These are phyloP conservation scores for Leptinotarsa undecemlineata DNA, from an alignment of 1,140 invertebrate species.

Conservation along the genomic window DNA sequence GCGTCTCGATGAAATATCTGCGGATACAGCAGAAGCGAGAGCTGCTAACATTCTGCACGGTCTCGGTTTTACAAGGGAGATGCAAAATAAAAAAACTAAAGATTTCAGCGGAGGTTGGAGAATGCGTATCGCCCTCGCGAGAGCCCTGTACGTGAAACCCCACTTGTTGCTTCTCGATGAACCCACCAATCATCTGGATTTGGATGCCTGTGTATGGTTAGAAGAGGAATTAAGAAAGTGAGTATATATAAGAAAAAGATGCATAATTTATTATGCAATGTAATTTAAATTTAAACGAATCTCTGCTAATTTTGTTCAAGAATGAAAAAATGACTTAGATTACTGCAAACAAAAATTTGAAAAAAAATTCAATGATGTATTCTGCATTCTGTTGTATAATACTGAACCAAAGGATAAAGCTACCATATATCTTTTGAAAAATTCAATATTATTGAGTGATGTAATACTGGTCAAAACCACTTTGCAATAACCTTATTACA, in stretches of 20 bases:
- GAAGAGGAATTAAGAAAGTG: constrained; percentile 94
- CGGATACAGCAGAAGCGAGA: constrained; percentile 91
- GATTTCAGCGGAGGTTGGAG: constrained; percentile 99
- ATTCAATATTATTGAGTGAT: no score
- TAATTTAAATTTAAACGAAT: no score
- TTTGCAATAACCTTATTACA: no score
- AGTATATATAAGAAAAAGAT: constrained; percentile 27
- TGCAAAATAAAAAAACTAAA: constrained; percentile 87
- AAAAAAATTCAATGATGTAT: no score
- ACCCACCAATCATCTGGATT: constrained; percentile 97
- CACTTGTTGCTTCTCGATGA: constrained; percentile 94
- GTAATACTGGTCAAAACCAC: no score
- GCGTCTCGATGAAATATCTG: constrained; percentile 93
- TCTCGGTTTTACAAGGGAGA: constrained; percentile 92
- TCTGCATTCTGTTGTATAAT: no score
- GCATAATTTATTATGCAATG: no score
- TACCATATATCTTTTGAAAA: no score
- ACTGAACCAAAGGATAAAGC: no score
- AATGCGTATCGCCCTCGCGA: constrained; percentile 98
- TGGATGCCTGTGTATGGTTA: constrained; percentile 99
- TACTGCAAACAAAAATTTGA: no score
- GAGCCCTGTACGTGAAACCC: constrained; percentile 88
- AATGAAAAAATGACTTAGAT: no score
- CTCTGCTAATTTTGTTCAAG: no score
- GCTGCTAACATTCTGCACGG: constrained; percentile 95